Percentiles rank a stretch among this genome's conserved stretches.
Conservation (phyloP, 2,888 invertebrate genomes). For the Lasioglossum lativentre region DNA sequence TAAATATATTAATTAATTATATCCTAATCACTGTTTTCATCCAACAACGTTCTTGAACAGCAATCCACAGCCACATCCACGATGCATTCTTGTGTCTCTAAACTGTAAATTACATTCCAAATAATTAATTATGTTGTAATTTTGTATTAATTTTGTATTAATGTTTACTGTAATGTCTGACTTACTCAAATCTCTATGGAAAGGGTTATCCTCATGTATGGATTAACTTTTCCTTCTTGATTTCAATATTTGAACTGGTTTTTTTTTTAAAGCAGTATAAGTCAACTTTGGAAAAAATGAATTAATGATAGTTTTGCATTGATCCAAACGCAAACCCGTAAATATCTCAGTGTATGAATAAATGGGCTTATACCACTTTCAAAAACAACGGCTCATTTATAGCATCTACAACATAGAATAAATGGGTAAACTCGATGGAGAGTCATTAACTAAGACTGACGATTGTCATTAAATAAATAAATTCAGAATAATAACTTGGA, state of each 20-base stretch:
- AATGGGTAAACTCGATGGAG: background rate
- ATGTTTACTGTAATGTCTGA: background rate
- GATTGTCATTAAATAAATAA: constrained; percentile 1
- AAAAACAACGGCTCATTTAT: too few relatives aligned
- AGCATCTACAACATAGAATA: constrained; percentile 6
- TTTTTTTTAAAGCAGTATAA: too few relatives aligned
- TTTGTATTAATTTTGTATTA: background rate
- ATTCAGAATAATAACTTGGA: constrained; percentile 8
- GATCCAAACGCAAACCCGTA: too few relatives aligned
- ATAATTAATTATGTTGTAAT: background rate
- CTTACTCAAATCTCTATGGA: background rate
- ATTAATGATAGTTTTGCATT: too few relatives aligned
- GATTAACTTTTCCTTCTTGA: background rate
- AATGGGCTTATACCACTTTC: too few relatives aligned
- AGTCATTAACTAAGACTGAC: background rate
- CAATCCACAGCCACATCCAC: background rate
- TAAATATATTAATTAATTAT: background rate
- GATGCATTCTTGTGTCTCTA: background rate
- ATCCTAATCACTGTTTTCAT: background rate
- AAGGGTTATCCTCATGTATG: background rate
- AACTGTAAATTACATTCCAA: background rate
- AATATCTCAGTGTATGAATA: too few relatives aligned
- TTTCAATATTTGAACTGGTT: background rate
- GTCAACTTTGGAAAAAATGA: too few relatives aligned
- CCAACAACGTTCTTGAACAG: background rate